Evolutionary conservation across 2,113 vertebrate species (phyloP).

Genomic region (Grallaria varia): DNA sequence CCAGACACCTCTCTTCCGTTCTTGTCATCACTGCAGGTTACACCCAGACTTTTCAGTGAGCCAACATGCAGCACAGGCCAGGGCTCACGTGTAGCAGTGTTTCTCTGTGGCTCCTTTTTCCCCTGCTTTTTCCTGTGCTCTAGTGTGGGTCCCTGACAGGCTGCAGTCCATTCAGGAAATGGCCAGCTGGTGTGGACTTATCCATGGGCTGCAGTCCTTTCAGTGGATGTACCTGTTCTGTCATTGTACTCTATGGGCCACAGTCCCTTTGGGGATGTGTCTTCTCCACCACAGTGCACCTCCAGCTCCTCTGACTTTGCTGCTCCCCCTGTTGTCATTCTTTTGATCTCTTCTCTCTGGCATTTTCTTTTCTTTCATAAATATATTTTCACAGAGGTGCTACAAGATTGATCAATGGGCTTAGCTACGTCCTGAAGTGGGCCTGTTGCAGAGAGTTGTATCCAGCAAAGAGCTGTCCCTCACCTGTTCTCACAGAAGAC

Average conservation of each 20-base stretch:
- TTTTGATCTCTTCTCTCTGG: background rate
- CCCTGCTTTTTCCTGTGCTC: background rate
- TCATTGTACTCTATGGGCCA: background rate
- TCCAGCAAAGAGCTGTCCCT: background rate
- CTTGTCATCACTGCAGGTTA: background rate
- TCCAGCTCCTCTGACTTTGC: background rate
- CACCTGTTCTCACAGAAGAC: background rate
- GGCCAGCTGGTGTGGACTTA: too few species aligned
- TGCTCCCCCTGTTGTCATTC: background rate
- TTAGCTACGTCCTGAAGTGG: background rate
- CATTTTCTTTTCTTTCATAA: background rate
- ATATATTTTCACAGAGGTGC: background rate
- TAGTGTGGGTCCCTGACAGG: background rate
- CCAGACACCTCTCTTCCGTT: background rate
- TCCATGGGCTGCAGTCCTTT: background rate
- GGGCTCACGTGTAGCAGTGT: background rate
- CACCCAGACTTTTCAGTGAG: background rate
- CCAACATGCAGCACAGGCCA: background rate
- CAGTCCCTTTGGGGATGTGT: background rate
- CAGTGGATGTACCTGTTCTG: background rate
- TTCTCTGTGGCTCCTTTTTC: background rate
- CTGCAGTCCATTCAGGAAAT: background rate
- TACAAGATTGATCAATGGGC: background rate
- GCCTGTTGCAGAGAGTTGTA: background rate
- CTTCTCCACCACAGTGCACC: background rate